These are phyloP conservation scores for Heliornis fulica DNA, from an alignment of 2,113 vertebrate genomes.

Conservation along the genomic window DNA sequence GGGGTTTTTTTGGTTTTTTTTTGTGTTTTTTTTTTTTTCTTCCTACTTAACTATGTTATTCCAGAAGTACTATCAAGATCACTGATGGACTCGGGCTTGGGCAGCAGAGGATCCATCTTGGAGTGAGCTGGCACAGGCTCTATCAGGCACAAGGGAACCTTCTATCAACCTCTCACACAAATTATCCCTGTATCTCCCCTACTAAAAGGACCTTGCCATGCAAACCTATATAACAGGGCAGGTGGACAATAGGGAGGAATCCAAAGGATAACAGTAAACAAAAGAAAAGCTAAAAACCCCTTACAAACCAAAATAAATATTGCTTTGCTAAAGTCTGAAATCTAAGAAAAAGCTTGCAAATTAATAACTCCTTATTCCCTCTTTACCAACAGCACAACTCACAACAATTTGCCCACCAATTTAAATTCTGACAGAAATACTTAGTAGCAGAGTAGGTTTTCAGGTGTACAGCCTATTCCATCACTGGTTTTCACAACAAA, in stretches of 20 bases:
- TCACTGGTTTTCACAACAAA: not conserved
- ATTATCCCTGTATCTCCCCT: too few relatives aligned
- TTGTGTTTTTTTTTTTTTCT: too few relatives aligned
- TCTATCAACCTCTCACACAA: too few relatives aligned
- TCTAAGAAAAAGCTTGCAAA: not conserved
- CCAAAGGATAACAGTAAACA: not conserved
- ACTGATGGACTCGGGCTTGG: too few relatives aligned
- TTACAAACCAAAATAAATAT: not conserved
- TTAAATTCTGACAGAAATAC: not conserved
- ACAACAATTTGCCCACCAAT: not conserved
- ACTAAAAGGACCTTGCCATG: too few relatives aligned
- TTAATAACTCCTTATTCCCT: not conserved
- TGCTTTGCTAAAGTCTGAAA: not conserved
- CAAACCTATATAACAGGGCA: not conserved
- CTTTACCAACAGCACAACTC: not conserved
- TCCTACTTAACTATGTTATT: too few relatives aligned
- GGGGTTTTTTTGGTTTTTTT: too few relatives aligned
- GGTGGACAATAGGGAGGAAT: not conserved
- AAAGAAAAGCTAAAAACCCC: not conserved
- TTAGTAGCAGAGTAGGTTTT: not conserved
- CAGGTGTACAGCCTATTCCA: not conserved
- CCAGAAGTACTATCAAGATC: too few relatives aligned
- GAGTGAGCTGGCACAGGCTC: too few relatives aligned
- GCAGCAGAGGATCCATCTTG: too few relatives aligned
- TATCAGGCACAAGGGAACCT: too few relatives aligned